Base-by-base conservation (phyloP, 2,113 vertebrate species). In the Macquaria australasica region DNA sequence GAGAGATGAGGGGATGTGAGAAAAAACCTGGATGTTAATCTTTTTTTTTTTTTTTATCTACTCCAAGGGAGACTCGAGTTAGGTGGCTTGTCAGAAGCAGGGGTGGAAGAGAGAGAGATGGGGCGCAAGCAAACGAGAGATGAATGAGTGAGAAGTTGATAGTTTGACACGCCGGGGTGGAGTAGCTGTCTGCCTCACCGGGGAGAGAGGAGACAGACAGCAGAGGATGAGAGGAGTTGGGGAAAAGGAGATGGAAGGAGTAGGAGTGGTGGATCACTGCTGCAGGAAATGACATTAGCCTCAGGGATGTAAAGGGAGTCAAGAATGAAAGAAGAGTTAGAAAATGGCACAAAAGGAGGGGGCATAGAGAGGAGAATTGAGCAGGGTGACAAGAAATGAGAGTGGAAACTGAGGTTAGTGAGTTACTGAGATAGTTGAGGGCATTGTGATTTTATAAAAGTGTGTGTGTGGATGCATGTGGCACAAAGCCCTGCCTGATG, bases 261-360 rank as follows among this genome's bases (percentile, higher is more conserved):
- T 28, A 60, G 28, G 60, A 79, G 79, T 3, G 55, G 79, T 51
- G 43, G 79, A 87, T 84, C 39, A 16, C 66, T 81, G 69, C 83
- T 75, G 79, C 45, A 81, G 69, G 81, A 86, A 86, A 84, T 80
- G 74, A 86, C 78, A 88, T 78, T 68, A 79, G 82, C 91, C 79
- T 90, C 66, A 31, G 78, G 83, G 81, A 55, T 64, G 67, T 72
- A 59, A 71, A 77, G 41, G 41, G 60, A 86, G 64, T 73, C n/a
- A 16, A 71, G 43, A 87, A 83, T 73, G 25, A 86, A 86, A 84
- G 58, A 21, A 37, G 75, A 21, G 58, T 1, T 45, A 45, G n/a
- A 64, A 88, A 56, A 73, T 28, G 45, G 25, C 15, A 63, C 25
- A 67, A 50, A 25, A 53, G 31, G 34, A 70, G 5, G 50, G 25